Evolutionary conservation across 2,113 vertebrate species (phyloP).

Genomic region (Tupaia chinensis): DNA sequence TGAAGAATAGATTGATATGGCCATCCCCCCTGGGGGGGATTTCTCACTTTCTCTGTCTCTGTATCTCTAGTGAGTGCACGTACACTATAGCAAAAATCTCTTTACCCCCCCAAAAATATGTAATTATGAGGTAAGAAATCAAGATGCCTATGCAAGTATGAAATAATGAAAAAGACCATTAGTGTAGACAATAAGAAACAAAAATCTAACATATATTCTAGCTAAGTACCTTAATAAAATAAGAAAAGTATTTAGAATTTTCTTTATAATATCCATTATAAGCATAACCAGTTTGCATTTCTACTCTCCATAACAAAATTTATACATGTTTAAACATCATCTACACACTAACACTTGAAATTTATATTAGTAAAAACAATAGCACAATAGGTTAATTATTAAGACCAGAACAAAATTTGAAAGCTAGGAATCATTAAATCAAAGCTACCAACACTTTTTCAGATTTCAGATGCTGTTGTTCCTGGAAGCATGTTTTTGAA

Average conservation of each 20-base stretch:
- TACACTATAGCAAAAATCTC: no score
- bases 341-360: conserved; percentile 39
- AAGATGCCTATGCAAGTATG: background rate
- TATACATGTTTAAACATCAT: conserved; percentile 11
- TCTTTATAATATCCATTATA: conserved; percentile 3
- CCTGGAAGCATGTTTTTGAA: background rate
- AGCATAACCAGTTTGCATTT: conserved; percentile 25
- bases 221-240: conserved; percentile 65
- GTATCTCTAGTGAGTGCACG: no score
- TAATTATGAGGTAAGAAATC: background rate
- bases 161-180: conserved; percentile 50
- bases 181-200: conserved; percentile 41
- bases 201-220: background rate
- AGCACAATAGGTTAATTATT: conserved; percentile 48
- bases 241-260: conserved; percentile 23
- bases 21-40: no score
- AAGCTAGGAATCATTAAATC: background rate
- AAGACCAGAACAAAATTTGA: conserved; percentile 49
- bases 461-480: conserved; percentile 38
- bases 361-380: conserved; percentile 47
- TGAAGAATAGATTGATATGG: no score
- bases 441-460: conserved; percentile 56
- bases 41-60: no score
- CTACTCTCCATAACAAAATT: conserved; percentile 41
- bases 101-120: no score